Base-by-base conservation (phyloP, 2,797 vertebrate species). In the Loriculus beryllinus region DNA sequence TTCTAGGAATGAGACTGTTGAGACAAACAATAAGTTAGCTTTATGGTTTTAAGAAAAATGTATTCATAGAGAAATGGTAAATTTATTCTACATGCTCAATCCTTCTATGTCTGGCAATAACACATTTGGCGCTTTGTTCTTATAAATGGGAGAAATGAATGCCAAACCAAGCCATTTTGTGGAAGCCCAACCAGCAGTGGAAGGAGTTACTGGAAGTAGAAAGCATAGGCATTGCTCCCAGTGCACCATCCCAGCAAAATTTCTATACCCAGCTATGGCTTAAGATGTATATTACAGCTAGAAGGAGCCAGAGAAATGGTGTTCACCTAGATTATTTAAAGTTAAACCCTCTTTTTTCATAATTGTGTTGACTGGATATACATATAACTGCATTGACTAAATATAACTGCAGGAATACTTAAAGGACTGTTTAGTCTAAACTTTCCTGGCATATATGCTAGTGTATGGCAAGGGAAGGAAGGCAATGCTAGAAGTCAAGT, bases 111-210 rank as follows among this genome's bases (percentile, higher is more conserved):
- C n/a, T 81, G 57, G 29, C 45, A 75, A 7, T 18, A 45, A 33
- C 5, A 35, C 6, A 3, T 48, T 75, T 39, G 31, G 5, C 0
- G 0, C 11, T 81, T 14, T 68, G 12, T 0, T 42, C 23, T 33
- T 52, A 9, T 31, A 59, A 69, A 33, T 10, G 1, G 3, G 19
- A 28, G 10, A 84, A 74, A 74, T 0, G 1, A 72, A 35, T 47
- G 71, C 35, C 26, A 85, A 20, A 64, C 10, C 31, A 25, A 52
- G 57, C 17, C 12, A 4, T 63, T 59, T n/a, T 48, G 14, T n/a
- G 37, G 40, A 56, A 90, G 26, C 40, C 45, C 65, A 68, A 48
- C 7, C 26, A 52, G 21, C 1, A 4, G 11, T 37, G 40, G 60
- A 40, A 52, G 42, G 49, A 69, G 28, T 13, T 59, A 47, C 37